A percentile compares a stretch with the other conserved stretches of the same genome.
phyloP scores from a whole-genome alignment of 2,888 invertebrate species.

The Tenthredo livida region DNA sequence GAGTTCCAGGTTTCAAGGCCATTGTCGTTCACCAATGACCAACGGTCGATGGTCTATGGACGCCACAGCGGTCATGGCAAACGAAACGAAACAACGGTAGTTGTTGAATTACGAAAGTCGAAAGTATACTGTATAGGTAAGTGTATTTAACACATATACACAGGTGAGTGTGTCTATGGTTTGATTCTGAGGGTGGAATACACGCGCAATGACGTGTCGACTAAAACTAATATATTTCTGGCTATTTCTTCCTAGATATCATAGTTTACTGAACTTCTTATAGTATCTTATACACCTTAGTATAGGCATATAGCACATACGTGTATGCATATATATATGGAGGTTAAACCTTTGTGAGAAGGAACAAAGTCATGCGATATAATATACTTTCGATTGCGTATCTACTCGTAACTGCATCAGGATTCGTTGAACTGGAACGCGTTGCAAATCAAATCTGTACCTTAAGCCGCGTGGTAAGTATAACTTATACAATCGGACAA shows the following conservation, averaged over 20 bases:
- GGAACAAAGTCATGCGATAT: not conserved
- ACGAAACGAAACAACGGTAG: slow-evolving; percentile 49
- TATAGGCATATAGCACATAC: not conserved
- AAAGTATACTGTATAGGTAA: slow-evolving; percentile 19
- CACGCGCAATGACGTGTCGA: not conserved
- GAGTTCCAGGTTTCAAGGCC: slow-evolving; percentile 42
- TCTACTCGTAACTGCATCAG: not conserved
- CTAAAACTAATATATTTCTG: not conserved
- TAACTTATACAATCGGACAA: not conserved
- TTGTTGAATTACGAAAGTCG: slow-evolving; percentile 51
- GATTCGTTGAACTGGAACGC: slow-evolving; percentile 30
- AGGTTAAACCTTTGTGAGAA: not conserved
- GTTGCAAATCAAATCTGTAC: slow-evolving; percentile 25
- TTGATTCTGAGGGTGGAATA: not conserved
- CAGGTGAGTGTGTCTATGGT: not conserved
- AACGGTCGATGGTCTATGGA: slow-evolving; percentile 27
- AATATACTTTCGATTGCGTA: slow-evolving; percentile 23
- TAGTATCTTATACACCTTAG: not conserved
- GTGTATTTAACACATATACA: not conserved
- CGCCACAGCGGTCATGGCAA: slow-evolving; percentile 31
- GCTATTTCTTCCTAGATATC: not conserved
- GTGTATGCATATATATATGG: not conserved
- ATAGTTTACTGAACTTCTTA: not conserved
- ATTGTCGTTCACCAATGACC: slow-evolving; percentile 45
- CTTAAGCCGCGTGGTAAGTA: not conserved